Evolutionary conservation across 1,140 invertebrate genomes (phyloP).

Genomic region (Cherax destructor): DNA sequence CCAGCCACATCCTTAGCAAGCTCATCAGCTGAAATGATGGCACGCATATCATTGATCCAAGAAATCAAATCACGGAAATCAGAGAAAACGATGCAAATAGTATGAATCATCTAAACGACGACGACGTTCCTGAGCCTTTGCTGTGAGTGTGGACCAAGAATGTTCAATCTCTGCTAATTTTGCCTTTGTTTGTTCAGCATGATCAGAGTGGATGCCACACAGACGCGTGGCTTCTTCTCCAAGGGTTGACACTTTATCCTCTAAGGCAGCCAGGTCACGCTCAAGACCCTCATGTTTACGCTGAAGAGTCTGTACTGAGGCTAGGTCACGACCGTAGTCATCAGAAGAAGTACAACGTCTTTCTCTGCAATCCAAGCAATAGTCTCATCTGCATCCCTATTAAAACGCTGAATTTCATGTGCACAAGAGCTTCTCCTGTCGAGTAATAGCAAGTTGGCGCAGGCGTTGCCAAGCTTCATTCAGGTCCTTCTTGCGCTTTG

Average conservation of each 20-base stretch:
- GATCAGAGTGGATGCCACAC: conserved; percentile 92
- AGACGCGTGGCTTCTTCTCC: conserved; percentile 94
- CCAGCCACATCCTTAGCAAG: conserved; percentile 98
- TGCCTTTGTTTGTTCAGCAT: conserved; percentile 91
- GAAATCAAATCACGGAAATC: conserved; percentile 98
- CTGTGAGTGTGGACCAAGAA: conserved; percentile 93
- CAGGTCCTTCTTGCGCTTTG: conserved; percentile 90
- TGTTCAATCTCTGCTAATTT: conserved; percentile 94
- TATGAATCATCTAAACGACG: conserved; percentile 91
- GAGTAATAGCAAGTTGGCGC: conserved; percentile 92
- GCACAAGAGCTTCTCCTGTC: conserved; percentile 98
- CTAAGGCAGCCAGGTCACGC: conserved; percentile 95
- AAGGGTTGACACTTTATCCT: conserved; percentile 95
- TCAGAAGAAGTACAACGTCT: conserved; percentile 97
- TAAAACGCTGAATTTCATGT: conserved; percentile 99
- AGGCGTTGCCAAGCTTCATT: conserved; percentile 98
- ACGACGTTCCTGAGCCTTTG: conserved; percentile 84
- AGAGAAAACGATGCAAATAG: conserved; percentile 95
- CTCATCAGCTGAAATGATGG: conserved; percentile 97
- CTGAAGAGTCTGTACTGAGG: conserved; percentile 96
- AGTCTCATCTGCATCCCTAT: conserved; percentile 98
- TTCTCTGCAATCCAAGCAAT: conserved; percentile 99
- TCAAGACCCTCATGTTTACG: conserved; percentile 99
- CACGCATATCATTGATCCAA: conserved; percentile 98
- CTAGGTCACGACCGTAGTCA: conserved; percentile 97